These are phyloP conservation scores for Urechis unicinctus DNA, from an alignment of 2,888 invertebrate genomes.

Conservation along the genomic window DNA sequence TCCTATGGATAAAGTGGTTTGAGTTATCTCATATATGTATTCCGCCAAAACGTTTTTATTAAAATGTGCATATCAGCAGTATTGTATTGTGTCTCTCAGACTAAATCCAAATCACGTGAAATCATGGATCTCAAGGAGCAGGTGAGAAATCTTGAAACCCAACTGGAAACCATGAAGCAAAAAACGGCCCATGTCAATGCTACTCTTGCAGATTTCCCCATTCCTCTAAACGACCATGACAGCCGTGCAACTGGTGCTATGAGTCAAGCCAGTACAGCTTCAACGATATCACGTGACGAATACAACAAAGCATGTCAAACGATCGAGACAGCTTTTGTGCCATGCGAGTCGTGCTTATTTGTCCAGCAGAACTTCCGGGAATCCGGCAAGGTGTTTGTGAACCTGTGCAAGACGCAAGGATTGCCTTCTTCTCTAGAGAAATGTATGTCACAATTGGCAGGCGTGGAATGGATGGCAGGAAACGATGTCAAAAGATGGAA, in stretches of 20 bases:
- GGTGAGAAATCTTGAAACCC: too few relatives aligned
- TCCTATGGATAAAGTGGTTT: too few relatives aligned
- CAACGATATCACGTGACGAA: slow-evolving; percentile 25
- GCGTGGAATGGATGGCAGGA: slow-evolving; percentile 35
- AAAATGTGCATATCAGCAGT: too few relatives aligned
- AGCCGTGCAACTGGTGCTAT: neutral
- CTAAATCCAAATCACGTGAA: too few relatives aligned
- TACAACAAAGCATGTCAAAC: slow-evolving; percentile 47
- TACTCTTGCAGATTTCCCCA: too few relatives aligned
- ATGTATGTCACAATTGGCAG: slow-evolving; percentile 32
- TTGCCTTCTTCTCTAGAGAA: slow-evolving; percentile 42
- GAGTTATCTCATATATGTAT: too few relatives aligned
- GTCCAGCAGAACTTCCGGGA: slow-evolving; percentile 43
- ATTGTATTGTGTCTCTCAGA: too few relatives aligned
- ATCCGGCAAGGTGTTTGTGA: slow-evolving; percentile 34
- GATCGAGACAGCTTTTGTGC: slow-evolving; percentile 47
- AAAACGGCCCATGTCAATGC: too few relatives aligned
- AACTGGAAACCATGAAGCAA: too few relatives aligned
- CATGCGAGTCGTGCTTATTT: slow-evolving; percentile 46
- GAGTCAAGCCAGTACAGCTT: neutral
- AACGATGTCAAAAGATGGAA: slow-evolving; percentile 45
- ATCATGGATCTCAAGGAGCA: too few relatives aligned
- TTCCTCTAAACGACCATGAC: slow-evolving; percentile 1
- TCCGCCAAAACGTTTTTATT: too few relatives aligned
- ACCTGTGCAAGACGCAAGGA: slow-evolving; percentile 40